Percentiles rank a stretch among this genome's conserved stretches.
phyloP scores from a whole-genome alignment of 2,888 invertebrate species.

The Zygaena filipendulae region DNA sequence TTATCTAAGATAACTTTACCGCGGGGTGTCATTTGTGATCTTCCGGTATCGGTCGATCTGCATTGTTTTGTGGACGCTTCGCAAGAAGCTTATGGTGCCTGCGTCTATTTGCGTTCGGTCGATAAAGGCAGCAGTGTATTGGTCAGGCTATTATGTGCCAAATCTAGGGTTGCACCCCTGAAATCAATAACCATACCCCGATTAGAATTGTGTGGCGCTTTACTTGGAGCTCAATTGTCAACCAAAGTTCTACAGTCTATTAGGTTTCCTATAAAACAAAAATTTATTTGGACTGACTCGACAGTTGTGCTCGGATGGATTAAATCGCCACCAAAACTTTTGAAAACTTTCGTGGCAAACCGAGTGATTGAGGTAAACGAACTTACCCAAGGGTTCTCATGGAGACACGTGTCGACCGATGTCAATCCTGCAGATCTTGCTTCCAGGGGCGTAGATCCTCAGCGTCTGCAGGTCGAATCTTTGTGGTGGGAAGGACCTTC shows the following conservation, averaged over 20 bases:
- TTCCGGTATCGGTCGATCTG: constrained; percentile 1
- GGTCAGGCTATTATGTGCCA: too few relatives aligned
- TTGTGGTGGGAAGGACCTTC: constrained; percentile 9
- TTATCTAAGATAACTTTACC: too few relatives aligned
- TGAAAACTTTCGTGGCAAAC: constrained; percentile 15
- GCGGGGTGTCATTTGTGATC: not conserved
- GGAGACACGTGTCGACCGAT: too few relatives aligned
- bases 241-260: too few relatives aligned
- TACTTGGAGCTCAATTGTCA: too few relatives aligned
- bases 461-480: not conserved
- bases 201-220: too few relatives aligned
- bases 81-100: constrained; percentile 4
- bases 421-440: too few relatives aligned
- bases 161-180: too few relatives aligned
- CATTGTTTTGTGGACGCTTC: constrained; percentile 7
- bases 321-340: constrained; percentile 1
- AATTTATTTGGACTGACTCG: constrained; percentile 14
- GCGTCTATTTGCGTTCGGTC: constrained; percentile 2
- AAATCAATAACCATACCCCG: too few relatives aligned
- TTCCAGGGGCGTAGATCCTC: constrained; percentile 1
- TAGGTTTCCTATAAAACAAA: too few relatives aligned
- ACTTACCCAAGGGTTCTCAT: constrained; percentile 1
- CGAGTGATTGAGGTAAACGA: constrained; percentile 13
- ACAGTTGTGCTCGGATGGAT: constrained; percentile 14
- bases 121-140: not conserved